Conservation (phyloP, 2,797 vertebrate species). For the Sebastes minor region DNA sequence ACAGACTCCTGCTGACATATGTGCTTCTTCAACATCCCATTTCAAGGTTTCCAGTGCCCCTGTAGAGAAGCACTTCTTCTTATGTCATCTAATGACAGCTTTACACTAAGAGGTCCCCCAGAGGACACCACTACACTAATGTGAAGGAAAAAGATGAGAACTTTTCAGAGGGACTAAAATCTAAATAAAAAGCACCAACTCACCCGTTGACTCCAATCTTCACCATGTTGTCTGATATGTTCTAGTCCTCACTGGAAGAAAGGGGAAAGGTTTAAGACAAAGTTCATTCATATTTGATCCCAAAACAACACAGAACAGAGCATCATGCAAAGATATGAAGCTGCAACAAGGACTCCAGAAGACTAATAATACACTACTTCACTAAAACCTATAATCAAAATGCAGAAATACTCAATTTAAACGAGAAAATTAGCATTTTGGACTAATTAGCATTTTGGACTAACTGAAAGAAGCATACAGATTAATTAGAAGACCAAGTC, state of each 20-base stretch:
- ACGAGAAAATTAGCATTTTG: no score
- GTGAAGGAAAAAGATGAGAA: neutral
- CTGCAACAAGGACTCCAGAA: neutral
- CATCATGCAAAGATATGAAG: no score
- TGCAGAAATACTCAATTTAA: neutral
- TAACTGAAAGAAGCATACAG: neutral
- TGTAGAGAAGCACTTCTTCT: neutral
- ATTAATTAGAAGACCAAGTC: neutral
- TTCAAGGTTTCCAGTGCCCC: neutral
- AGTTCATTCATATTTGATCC: neutral
- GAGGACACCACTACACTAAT: neutral
- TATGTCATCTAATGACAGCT: neutral
- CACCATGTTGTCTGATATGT: slow-evolving; percentile 66
- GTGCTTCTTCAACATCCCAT: neutral
- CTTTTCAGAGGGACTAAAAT: neutral
- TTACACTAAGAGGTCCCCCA: neutral
- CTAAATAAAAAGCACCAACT: slow-evolving; percentile 17
- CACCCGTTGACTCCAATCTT: slow-evolving; percentile 78
- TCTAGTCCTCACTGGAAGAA: slow-evolving; percentile 33
- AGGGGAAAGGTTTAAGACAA: neutral
- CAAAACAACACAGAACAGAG: neutral
- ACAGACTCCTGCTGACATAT: neutral
- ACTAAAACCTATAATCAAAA: neutral
- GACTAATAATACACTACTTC: no score
- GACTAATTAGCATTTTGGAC: no score